These are phyloP conservation scores for Cylindroiulus punctatus DNA, from an alignment of 2,888 invertebrate genomes.

Conservation along the genomic window DNA sequence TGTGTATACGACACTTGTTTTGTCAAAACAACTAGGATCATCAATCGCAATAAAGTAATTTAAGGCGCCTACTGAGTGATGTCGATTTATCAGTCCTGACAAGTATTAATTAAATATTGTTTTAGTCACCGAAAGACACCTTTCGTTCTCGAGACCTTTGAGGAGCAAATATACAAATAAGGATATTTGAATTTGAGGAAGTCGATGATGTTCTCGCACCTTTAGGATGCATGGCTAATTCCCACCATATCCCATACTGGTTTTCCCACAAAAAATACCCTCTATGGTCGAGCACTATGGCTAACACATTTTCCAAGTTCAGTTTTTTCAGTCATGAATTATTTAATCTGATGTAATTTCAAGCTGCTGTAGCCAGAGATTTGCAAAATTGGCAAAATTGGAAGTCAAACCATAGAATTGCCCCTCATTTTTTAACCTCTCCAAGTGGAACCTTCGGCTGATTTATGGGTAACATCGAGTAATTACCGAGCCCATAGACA, in stretches of 20 bases:
- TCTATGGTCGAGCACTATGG: constrained; percentile 20
- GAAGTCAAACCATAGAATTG: neutral
- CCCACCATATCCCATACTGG: neutral
- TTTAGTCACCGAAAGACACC: neutral
- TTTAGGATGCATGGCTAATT: neutral
- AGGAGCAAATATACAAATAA: neutral
- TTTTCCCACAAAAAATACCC: neutral
- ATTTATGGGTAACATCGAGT: constrained; percentile 14
- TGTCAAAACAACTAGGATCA: too few species aligned
- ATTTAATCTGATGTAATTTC: constrained; percentile 9
- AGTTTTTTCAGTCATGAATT: constrained; percentile 14
- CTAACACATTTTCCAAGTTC: neutral
- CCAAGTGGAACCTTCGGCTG: constrained; percentile 4
- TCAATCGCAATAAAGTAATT: neutral
- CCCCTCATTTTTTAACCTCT: constrained; percentile 6
- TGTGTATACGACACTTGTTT: too few species aligned
- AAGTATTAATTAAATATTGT: neutral
- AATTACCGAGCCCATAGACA: neutral
- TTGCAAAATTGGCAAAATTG: constrained; percentile 3
- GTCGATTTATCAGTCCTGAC: neutral
- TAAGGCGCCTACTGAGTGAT: neutral
- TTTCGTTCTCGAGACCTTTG: neutral
- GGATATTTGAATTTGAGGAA: constrained; percentile 1
- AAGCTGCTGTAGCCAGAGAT: constrained; percentile 12
- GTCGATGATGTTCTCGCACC: neutral